phyloP scores from a whole-genome alignment of 2,113 vertebrate genomes.

The Apodemus speciosus region DNA sequence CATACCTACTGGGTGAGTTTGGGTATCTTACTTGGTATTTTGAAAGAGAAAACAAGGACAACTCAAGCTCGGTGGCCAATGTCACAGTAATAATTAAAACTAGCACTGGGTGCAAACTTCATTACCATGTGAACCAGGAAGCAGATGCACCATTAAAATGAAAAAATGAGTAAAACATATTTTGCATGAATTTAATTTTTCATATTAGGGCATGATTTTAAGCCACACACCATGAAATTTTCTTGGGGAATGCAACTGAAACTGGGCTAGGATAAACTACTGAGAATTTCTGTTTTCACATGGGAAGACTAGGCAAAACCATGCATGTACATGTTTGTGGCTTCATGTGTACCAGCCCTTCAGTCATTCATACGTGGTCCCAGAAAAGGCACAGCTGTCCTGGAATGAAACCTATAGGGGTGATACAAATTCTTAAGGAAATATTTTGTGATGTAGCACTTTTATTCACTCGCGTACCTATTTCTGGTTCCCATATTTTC shows the following conservation, averaged over 20 bases:
- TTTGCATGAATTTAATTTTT: slow-evolving; percentile 6
- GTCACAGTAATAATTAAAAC: not conserved
- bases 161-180: slow-evolving; percentile 18
- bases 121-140: not conserved
- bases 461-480: not conserved
- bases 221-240: not conserved
- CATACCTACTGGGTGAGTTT: not conserved
- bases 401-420: not conserved
- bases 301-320: not conserved
- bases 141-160: not conserved
- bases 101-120: not conserved
- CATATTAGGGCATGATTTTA: not conserved
- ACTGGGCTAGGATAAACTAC: not conserved
- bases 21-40: not conserved
- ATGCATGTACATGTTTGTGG: not conserved
- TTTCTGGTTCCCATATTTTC: not conserved
- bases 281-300: slow-evolving; percentile 11
- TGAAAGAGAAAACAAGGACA: not conserved
- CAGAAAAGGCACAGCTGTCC: not conserved
- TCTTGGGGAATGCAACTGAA: not conserved
- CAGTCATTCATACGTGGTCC: not conserved
- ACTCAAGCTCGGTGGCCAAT: not conserved
- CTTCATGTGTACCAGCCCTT: not conserved
- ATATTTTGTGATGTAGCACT: not conserved
- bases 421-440: not conserved